Conservation (phyloP, 2,113 vertebrate species). For the Pluvianellus socialis region DNA sequence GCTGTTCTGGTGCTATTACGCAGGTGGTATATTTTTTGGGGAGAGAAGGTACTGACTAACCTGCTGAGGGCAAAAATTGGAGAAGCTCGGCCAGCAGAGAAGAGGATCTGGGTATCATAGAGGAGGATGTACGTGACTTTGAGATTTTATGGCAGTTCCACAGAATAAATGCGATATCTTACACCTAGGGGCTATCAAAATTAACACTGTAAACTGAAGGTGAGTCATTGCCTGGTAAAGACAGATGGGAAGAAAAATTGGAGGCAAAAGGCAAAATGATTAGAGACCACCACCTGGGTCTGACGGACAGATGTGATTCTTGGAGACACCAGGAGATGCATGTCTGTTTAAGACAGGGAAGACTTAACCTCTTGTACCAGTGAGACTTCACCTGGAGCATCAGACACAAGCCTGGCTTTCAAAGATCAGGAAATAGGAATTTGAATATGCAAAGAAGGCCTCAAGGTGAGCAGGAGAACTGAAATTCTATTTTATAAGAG, state of each 20-base stretch:
- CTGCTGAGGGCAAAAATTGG: not conserved
- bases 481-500: not conserved
- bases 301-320: not conserved
- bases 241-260: not conserved
- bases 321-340: not conserved
- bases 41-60: not conserved
- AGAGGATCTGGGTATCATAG: not conserved
- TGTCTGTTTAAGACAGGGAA: not conserved
- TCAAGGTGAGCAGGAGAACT: not conserved
- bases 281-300: not conserved
- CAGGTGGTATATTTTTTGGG: fast-evolving
- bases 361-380: not conserved
- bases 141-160: not conserved
- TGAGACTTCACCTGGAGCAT: not conserved
- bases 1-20: not conserved
- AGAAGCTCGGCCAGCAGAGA: not conserved
- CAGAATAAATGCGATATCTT: not conserved
- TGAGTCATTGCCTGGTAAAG: not conserved
- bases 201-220: not conserved
- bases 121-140: not conserved
- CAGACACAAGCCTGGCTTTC: not conserved
- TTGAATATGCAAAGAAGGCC: not conserved
- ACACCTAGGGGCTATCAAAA: not conserved
- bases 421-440: not conserved
- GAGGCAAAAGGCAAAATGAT: not conserved